Base-by-base conservation (phyloP, 1,140 invertebrate genomes). In the Lucilia sericata region DNA sequence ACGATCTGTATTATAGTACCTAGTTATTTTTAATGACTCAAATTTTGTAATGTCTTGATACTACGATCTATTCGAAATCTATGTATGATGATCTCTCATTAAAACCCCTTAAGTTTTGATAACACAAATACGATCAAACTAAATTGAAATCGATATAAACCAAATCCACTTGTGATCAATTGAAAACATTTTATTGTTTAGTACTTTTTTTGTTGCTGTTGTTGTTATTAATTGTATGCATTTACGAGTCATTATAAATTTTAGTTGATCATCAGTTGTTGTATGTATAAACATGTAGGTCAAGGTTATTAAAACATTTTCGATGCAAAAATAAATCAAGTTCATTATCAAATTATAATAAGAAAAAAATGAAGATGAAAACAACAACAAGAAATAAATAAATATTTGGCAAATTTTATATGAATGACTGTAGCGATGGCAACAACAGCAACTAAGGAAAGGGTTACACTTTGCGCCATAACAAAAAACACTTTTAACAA, bases 251-350 rank as follows among this genome's bases (percentile, higher is more conserved):
- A n/a, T n/a, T n/a, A 60, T 60, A 14, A 17, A 60, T 60, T 60
- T n/a, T 19, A 5, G 65, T 70, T 70, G 19, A 70, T 70, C 17
- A 21, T 21, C n/a, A 21, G 14, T 8, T n/a, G 14, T 19, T 65
- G 60, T 17, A 3, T 70, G 60, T 25, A 9, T 55, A 5, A 10
- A 55, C 25, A 30, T 70, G 65, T 70, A 21, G 65, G 65, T 70
- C 65, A 70, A 70, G 65, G 65, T 70, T 19, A 70, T 70, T 42
- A 42, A 42, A 70, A 21, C 65, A 21, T 70, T 19, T 70, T 19
- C 21, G 65, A 70, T 70, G 65, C 65, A 70, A 21, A 70, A 70
- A 70, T 70, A 21, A 70, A 70, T 70, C 65, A 70, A 70, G 65
- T 70, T 70, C 65, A 70, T 70, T 70, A 70, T 21, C 65, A 70